Evolutionary conservation across 2,113 vertebrate genomes (phyloP), one percentile per base, ranked within the genome.

Genomic region (Siniperca knerii): DNA sequence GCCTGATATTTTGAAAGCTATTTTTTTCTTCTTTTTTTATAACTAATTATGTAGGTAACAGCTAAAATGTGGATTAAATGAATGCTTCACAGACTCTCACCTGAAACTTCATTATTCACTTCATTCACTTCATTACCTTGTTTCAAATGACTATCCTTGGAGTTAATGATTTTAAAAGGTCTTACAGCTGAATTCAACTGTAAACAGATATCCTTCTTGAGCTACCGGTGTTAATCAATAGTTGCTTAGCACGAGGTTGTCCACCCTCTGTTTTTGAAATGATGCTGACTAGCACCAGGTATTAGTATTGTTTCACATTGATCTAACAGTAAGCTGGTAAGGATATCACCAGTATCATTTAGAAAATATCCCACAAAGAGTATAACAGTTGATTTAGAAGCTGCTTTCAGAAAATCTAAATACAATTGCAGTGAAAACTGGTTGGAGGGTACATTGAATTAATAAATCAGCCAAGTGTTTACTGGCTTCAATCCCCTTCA

Each of bases 71-170:
- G 29, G 65, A 58, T 50, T 20, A 29, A 50, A 18, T 72, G 13
- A 74, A 37, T 64, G 23, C 57, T 64, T 69, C 16, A 62, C 71
- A 55, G 23, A 65, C 6, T 75, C 46, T 8, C 44, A 16, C 35
- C 46, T 62, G 35, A 62, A 54, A 44, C 42, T 9, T 61, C 10
- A 50, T 67, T 61, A 77, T 42, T 69, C n/a, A 57, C 65, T 62
- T 61, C 46, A 77, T 42, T 69, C n/a, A 57, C 65, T 62, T 61
- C 46, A 69, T 75, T 69, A 35, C 29, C 57, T 52, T 50, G 12
- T 52, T 58, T 75, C 40, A 79, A 48, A 52, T 40, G 52, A n/a
- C 42, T 42, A 11, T 54, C 7, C 42, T 76, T 61, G 15, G 10
- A 68, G 44, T 48, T 55, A 73, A 73, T 73, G 42, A 72, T 35